Base-by-base conservation (phyloP, 1,140 invertebrate species). In the Phymorhynchus buccinoides region DNA sequence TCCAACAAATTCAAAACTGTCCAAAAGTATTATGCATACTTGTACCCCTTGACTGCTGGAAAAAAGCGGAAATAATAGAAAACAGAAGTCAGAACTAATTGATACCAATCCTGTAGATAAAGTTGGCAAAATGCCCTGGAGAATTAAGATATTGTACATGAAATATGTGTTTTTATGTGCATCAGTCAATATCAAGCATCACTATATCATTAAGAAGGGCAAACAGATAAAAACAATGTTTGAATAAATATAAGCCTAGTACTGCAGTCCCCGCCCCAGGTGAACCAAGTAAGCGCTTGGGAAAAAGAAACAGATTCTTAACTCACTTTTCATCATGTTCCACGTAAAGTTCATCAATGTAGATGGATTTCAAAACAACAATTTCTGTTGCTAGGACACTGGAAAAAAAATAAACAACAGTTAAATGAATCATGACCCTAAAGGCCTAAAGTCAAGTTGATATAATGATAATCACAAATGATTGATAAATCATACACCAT, bases 351-450 rank as follows among this genome's bases (percentile, higher is more conserved):
- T 91, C 90, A 86, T 89, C 82, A 32, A 91, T 87, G 84, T 91
- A 91, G 22, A 91, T 91, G 2, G 88, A 87, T n/a, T 90, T 85
- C 37, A 91, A 83, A 6, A 91, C 86, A 80, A 86, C 87, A 32
- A 91, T 75, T 78, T 91, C 90, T 77, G 90, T 88, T 39, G 77
- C 48, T 27, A 90, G 32, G 9, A 62, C 82, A 82, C 90, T 90
- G 86, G 0, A 89, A 87, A 80, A 75, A 37, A 75, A 84, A 84
- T 56, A 32, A 56, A 22, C 4, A 75, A 39, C 35, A 30, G 0
- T 80, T 52, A 1, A 80, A 9, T 18, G 27, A 35, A 37, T 30
- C 41, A 37, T 77, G 32, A n/a, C 48, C 2, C 12, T 52, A 52
- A 52, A 52, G 48, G 48, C 48, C 22, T 9, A 18, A 18, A 2